Base-by-base conservation (phyloP, 2,888 invertebrate genomes). In the Parnassius apollo region DNA sequence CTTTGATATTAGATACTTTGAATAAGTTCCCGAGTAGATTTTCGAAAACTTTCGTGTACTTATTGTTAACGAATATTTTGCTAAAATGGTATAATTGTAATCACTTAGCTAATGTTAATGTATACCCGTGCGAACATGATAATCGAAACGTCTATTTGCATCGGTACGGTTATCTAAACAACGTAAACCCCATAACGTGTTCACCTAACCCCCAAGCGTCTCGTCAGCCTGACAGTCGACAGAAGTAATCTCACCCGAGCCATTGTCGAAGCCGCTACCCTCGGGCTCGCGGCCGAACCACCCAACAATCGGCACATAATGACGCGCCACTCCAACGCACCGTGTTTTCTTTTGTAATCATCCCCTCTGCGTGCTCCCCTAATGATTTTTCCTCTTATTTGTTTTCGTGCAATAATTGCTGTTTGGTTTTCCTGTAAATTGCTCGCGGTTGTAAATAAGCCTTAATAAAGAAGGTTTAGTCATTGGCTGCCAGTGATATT, bases 341-440 rank as follows among this genome's bases (percentile, higher is more conserved):
- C 79, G 80, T 86, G 85, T 83, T 84, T 81, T 81, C 85, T 82
- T 85, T 90, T 91, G 88, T 86, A 79, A 80, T 80, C 81, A 78
- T 74, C 84, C 86, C 86, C 82, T 73, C 70, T 68, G 72, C 74
- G 68, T 69, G 71, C 73, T 82, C 82, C 86, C 86, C 86, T 87
- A 87, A 86, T 86, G 87, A 88, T 90, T 88, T 85, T 87, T 86
- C 86, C 81, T 82, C 80, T 77, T 91, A 85, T 91, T 91, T 91
- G 90, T 90, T 91, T 91, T 90, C 87, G 87, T 89, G 81, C 78
- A 75, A 83, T 90, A 90, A 91, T 91, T 91, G 86, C 76, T 90
- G 88, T 89, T 88, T 86, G 85, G 87, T 88, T 87, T 88, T 84
- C 85, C 82, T 79, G 82, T 83, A 82, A 83, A 88, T 87, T 85